Base-by-base conservation (phyloP, 2,888 invertebrate genomes). In the Argyra leucocephala region DNA sequence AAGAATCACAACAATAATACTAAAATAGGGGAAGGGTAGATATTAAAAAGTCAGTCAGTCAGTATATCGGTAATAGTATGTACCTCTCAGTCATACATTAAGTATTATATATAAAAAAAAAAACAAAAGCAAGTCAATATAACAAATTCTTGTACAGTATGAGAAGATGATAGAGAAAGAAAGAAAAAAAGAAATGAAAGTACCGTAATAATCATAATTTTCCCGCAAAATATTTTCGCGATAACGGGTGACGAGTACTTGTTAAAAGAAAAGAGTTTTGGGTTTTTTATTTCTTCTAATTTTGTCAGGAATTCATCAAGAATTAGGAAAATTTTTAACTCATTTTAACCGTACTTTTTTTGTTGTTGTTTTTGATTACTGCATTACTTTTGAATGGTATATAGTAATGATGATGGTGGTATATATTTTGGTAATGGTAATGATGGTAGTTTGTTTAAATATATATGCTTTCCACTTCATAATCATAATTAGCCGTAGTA, bases 401-500 rank as follows among this genome's bases (percentile, higher is more conserved):
- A 48, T 48, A 15, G 48, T 48, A 48, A 48, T 31, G 31, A 15
- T 48, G 15, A 48, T 48, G 12, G 31, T 31, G 12, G 10, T 31
- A 31, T 10, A 18, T 15, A 48, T 48, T 15, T 18, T 48, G 48
- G 6, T 48, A 18, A 48, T 48, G 48, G 5, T 48, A 12, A 37
- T 37, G 6, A 37, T 37, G 37, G 6, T 48, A 18, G 48, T 2
- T 31, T 48, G 48, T 18, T n/a, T 48, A 3, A 48, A 18, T 18
- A 48, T 48, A 23, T 59, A 21, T 59, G 23, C 61, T 68, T 68
- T 68, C 65, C 68, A 68, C 68, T 68, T 68, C 68, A 68, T 68
- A 68, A 68, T 66, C 63, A 68, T 68, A 68, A 68, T 68, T 68
- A 68, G 68, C 64, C 65, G 66, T 66, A 66, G 66, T 68, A 60